These are phyloP conservation scores for Heliconius congener DNA, from an alignment of 1,140 invertebrate species.

Conservation along the genomic window DNA sequence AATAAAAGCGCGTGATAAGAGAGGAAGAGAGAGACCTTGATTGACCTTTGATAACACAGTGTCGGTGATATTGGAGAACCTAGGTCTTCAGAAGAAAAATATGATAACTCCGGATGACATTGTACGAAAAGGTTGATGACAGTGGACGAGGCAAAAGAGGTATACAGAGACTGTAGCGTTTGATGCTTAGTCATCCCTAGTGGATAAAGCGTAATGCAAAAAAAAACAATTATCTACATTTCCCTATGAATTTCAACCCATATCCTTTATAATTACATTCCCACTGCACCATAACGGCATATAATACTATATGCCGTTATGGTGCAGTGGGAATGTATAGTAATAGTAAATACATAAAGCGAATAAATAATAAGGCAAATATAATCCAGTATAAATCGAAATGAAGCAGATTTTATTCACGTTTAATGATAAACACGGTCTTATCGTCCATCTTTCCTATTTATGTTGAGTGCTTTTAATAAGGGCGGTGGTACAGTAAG, in stretches of 20 bases:
- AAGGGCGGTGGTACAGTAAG: background rate
- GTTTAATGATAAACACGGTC: conserved; percentile 9
- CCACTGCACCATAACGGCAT: background rate
- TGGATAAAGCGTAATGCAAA: background rate
- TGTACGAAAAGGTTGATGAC: no score
- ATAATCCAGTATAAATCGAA: conserved; percentile 8
- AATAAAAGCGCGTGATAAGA: no score
- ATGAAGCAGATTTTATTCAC: conserved; percentile 8
- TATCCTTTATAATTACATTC: background rate
- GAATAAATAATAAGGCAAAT: conserved; percentile 5
- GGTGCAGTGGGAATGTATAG: no score
- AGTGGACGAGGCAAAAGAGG: no score
- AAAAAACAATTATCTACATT: background rate
- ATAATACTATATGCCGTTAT: no score
- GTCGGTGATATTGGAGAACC: no score
- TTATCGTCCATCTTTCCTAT: conserved; percentile 5
- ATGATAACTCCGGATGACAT: no score
- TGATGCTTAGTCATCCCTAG: no score
- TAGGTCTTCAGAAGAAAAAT: no score
- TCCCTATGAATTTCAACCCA: background rate
- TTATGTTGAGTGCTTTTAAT: conserved; percentile 5
- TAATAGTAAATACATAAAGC: background rate
- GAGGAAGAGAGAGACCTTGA: no score
- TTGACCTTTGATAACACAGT: no score
- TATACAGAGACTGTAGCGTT: no score